Percentiles rank a stretch among this genome's conserved stretches.
Conservation (phyloP, 2,797 vertebrate genomes). For the Pipistrellus pygmaeus region DNA sequence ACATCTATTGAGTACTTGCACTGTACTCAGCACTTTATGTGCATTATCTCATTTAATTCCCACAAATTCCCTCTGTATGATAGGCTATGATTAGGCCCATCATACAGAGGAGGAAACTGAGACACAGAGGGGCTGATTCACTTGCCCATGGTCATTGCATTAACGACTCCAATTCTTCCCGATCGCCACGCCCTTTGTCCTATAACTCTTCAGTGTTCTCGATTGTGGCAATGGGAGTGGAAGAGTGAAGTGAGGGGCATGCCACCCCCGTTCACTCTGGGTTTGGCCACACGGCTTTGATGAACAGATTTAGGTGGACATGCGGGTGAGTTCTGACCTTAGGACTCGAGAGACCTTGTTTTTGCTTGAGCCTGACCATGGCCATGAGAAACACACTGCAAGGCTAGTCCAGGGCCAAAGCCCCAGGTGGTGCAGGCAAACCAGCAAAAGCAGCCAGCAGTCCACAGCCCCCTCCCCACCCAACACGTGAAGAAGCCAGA, state of each 20-base stretch:
- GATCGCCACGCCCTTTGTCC: neutral
- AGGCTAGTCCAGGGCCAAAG: neutral
- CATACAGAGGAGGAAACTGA: conserved; percentile 41
- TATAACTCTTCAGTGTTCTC: neutral
- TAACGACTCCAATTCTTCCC: neutral
- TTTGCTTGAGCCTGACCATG: neutral
- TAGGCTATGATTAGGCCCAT: neutral
- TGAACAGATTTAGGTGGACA: neutral
- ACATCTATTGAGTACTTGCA: neutral
- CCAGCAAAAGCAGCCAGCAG: neutral
- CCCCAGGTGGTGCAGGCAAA: neutral
- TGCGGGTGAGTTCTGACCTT: neutral
- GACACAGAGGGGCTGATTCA: conserved; percentile 1
- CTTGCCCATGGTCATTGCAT: neutral
- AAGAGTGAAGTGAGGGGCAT: neutral
- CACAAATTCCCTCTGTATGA: neutral
- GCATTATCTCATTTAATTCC: conserved; percentile 1
- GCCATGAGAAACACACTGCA: neutral
- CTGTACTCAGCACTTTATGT: neutral
- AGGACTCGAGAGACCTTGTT: neutral
- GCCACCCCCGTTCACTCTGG: neutral
- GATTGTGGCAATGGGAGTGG: neutral
- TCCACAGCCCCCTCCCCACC: neutral
- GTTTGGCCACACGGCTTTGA: neutral
- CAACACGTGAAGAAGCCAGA: neutral